These are phyloP conservation scores for Rhynchopsitta pachyrhyncha DNA, from an alignment of 2,113 vertebrate genomes.

Conservation along the genomic window DNA sequence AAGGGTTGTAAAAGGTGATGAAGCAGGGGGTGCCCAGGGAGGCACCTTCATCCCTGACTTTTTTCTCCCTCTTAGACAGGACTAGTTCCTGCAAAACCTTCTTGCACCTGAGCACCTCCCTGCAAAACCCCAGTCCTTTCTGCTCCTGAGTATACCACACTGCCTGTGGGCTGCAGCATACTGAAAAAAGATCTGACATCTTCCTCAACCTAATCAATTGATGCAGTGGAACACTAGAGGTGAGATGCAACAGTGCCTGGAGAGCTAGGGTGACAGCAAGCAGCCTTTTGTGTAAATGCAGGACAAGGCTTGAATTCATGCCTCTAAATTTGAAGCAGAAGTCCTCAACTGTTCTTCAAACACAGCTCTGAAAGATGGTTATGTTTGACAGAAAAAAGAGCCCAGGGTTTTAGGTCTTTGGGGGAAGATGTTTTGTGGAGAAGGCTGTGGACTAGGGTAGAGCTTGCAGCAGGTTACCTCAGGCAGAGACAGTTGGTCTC, in stretches of 20 bases:
- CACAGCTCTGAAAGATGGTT: neutral
- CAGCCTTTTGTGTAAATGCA: neutral
- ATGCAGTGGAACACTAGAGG: neutral
- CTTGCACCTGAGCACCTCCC: neutral
- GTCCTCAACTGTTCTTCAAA: neutral
- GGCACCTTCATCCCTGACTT: neutral
- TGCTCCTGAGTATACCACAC: neutral
- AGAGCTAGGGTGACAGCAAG: neutral
- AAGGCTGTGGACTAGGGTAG: neutral
- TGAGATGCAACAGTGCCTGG: neutral
- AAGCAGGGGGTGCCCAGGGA: neutral
- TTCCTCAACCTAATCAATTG: neutral
- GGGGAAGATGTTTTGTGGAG: neutral
- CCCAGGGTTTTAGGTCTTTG: neutral
- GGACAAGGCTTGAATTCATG: neutral
- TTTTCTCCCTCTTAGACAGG: neutral
- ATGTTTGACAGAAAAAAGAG: neutral
- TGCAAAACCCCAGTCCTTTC: neutral
- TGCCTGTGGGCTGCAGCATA: neutral
- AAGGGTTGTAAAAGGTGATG: neutral
- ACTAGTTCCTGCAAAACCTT: neutral
- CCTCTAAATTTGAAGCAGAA: neutral
- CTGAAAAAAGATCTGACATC: neutral
- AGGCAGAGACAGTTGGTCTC: accelerated
- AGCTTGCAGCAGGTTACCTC: neutral